Evolutionary conservation across 2,113 vertebrate genomes (phyloP), one percentile per base, ranked within the genome.

Genomic region (Planiliza haematocheilus): DNA sequence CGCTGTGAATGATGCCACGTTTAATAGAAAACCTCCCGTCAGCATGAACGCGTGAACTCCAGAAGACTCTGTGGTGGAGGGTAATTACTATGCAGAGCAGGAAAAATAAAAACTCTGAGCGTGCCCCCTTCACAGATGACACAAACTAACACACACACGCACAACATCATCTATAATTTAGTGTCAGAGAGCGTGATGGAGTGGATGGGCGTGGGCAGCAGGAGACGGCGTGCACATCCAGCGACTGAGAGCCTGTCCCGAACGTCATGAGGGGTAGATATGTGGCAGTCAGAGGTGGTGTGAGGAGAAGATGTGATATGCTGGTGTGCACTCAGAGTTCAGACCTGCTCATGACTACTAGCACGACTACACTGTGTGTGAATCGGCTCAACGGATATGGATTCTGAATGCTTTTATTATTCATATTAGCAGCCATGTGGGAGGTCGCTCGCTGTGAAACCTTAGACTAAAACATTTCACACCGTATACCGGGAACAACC

Each of bases 141-240:
- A 18, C 42, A 38, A 42, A 56, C 57, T 21, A 43, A 10, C 34
- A 34, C 72, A 62, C 39, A 36, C 57, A 50, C 10, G 3, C 34
- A 37, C 57, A 61, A 37, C 46, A 63, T 78, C 37, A 86, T 91
- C 76, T 76, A 86, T 91, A 90, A 89, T 91, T 85, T 83, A 90
- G 53, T 59, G 72, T 64, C 72, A 59, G 73, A 18, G 66, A 36
- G 74, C 24, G 52, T 78, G 79, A 81, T 80, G 41, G 77, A 73
- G 58, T 57, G 69, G 69, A 73, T 41, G 77, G 51, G 70, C 48
- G 74, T 70, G 51, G 70, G 76, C 72, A 77, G 77, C 56, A 46
- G 56, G 41, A 69, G 59, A 1, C 2, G 51, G 42, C 39, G 51
- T 70, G 53, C 61, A 72, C 57, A 50, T 21, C 17, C 45, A 62